phyloP scores from a whole-genome alignment of 1,140 invertebrate species.

The Apis cerana region DNA sequence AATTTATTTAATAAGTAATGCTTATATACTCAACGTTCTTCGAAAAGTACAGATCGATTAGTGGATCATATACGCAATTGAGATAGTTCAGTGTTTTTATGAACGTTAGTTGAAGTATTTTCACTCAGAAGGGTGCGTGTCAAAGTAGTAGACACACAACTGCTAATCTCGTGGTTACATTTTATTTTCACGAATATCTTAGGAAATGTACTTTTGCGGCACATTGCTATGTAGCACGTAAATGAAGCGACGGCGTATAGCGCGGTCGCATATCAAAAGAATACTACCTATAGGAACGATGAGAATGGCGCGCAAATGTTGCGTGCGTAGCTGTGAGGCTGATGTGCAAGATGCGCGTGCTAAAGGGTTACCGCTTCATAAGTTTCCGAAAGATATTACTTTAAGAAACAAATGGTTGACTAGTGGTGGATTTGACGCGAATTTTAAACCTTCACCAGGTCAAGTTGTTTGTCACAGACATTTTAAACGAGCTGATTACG shows the following conservation, averaged over 20 bases:
- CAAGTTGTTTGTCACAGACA: conserved; percentile 84
- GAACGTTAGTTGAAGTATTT: conserved; percentile 29
- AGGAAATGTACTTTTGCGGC: conserved; percentile 29
- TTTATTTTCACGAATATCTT: conserved; percentile 17
- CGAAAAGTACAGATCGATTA: conserved; percentile 33
- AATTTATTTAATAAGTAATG: conserved; percentile 8
- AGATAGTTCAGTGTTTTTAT: conserved; percentile 30
- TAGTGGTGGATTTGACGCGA: conserved; percentile 78
- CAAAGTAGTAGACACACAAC: conserved; percentile 18
- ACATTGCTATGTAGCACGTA: conserved; percentile 64
- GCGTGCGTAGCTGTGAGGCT: conserved; percentile 73
- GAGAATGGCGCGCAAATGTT: conserved; percentile 79
- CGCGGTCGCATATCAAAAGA: conserved; percentile 38
- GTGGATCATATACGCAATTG: conserved; percentile 18
- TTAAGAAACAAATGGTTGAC: conserved; percentile 80
- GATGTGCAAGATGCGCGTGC: conserved; percentile 76
- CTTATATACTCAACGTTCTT: conserved; percentile 33
- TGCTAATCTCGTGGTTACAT: not conserved
- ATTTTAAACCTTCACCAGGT: conserved; percentile 81
- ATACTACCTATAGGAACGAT: conserved; percentile 52
- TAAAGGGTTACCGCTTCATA: conserved; percentile 82
- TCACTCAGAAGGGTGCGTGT: conserved; percentile 25
- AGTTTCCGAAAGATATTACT: conserved; percentile 80
- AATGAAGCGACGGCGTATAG: conserved; percentile 57
- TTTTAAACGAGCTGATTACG: conserved; percentile 84